Conservation (phyloP, 2,113 vertebrate species). For the Channa argus region DNA sequence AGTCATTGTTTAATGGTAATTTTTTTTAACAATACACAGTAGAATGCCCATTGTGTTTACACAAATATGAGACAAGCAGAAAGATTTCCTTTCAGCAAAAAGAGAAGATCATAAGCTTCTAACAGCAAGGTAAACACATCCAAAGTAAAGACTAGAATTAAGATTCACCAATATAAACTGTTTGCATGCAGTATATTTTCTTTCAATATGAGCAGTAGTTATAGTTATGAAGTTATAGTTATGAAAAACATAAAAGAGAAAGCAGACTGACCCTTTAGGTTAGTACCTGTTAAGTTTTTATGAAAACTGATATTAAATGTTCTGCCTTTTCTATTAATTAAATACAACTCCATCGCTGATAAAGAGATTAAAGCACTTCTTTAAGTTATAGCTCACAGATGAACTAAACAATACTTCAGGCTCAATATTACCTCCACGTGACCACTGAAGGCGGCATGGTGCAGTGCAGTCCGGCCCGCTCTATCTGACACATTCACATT, state of each 20-base stretch:
- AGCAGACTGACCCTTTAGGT: too few species aligned
- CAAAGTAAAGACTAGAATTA: not conserved
- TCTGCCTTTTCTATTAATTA: slow-evolving; percentile 10
- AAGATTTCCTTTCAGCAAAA: slow-evolving; percentile 36
- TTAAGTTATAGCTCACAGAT: not conserved
- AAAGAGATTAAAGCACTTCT: not conserved
- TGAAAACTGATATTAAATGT: not conserved
- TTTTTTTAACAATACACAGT: too few species aligned
- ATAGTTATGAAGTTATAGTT: not conserved
- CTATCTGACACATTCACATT: slow-evolving; percentile 97
- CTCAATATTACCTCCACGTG: slow-evolving; percentile 89
- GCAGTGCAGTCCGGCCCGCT: slow-evolving; percentile 94
- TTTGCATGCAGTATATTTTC: too few species aligned
- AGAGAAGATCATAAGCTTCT: too few species aligned
- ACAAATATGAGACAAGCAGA: slow-evolving; percentile 30
- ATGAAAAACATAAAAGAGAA: not conserved
- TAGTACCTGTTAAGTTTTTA: too few species aligned
- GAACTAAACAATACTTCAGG: not conserved
- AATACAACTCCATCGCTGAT: slow-evolving; percentile 19
- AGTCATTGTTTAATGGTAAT: slow-evolving; percentile 8
- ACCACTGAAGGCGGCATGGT: slow-evolving; percentile 98
- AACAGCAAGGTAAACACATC: not conserved
- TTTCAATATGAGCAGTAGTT: slow-evolving; percentile 1
- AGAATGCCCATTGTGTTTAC: slow-evolving; percentile 42
- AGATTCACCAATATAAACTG: not conserved